phyloP scores from a whole-genome alignment of 2,113 vertebrate species.

The Sylvicapra grimmia region DNA sequence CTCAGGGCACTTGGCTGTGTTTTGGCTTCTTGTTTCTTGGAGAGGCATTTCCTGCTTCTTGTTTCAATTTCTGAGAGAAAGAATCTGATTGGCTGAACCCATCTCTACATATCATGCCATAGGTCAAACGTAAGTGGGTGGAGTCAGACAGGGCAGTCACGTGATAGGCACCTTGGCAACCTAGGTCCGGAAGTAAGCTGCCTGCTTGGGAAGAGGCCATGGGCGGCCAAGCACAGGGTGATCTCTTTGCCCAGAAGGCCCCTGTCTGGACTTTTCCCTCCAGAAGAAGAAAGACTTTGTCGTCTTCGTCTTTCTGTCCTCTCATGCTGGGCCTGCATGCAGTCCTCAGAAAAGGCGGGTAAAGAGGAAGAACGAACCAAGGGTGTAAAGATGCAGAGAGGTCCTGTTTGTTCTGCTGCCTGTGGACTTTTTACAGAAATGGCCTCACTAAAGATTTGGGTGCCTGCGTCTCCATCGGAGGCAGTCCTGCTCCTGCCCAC shows the following conservation, averaged over 20 bases:
- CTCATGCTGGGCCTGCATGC: neutral
- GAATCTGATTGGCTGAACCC: neutral
- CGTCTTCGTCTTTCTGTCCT: neutral
- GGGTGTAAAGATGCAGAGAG: neutral
- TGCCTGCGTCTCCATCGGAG: fast-evolving
- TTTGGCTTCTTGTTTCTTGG: neutral
- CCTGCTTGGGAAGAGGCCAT: neutral
- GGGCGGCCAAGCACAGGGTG: no score
- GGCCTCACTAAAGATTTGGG: neutral
- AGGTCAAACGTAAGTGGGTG: neutral
- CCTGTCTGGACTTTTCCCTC: neutral
- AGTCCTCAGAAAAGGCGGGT: neutral
- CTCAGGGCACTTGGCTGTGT: neutral
- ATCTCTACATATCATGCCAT: neutral
- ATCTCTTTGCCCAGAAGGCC: neutral
- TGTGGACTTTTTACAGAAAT: neutral
- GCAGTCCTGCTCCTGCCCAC: neutral
- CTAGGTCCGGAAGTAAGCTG: neutral
- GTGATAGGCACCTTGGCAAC: neutral
- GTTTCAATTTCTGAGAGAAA: neutral
- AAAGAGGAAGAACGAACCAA: neutral
- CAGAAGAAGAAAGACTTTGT: neutral
- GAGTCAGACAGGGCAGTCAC: neutral
- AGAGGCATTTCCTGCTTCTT: neutral
- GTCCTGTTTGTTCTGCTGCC: neutral